phyloP scores from a whole-genome alignment of 64 coral and sea anemone genomes.

The Pachyseris speciosa region DNA sequence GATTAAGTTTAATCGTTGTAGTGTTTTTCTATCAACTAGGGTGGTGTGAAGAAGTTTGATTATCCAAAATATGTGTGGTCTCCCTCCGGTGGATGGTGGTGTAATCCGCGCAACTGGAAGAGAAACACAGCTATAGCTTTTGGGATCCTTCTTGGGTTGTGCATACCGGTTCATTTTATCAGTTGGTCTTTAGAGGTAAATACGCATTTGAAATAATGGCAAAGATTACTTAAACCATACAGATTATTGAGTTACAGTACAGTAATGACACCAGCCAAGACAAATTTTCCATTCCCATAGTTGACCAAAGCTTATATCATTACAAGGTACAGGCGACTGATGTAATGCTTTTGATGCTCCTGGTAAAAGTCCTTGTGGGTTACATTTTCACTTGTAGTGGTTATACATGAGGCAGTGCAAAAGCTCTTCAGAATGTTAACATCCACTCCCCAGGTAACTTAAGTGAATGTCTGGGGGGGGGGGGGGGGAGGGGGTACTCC shows the following conservation, averaged over 20 bases:
- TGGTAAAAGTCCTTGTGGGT: no score
- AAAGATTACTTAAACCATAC: neutral
- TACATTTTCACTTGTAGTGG: no score
- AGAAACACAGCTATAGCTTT: constrained; percentile 93
- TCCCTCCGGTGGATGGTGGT: constrained; percentile 98
- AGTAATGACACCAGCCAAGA: no score
- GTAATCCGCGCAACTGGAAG: constrained; percentile 97
- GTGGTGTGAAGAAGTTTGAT: constrained; percentile 94
- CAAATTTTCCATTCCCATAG: no score
- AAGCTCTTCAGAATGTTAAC: no score
- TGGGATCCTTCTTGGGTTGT: constrained; percentile 73
- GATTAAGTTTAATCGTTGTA: neutral
- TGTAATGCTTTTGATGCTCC: no score
- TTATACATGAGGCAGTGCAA: no score
- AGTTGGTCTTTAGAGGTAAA: constrained; percentile 94
- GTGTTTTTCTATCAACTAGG: constrained; percentile 37
- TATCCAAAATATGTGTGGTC: constrained; percentile 99
- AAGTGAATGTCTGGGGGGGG: no score
- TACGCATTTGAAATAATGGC: neutral
- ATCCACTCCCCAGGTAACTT: no score
- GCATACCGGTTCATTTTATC: constrained; percentile 74
- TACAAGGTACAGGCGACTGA: no score
- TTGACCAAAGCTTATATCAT: no score
- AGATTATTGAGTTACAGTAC: neutral
- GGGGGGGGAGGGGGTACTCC: no score